These are phyloP conservation scores for Festucalex cinctus DNA, from an alignment of 2,113 vertebrate species.

Conservation along the genomic window DNA sequence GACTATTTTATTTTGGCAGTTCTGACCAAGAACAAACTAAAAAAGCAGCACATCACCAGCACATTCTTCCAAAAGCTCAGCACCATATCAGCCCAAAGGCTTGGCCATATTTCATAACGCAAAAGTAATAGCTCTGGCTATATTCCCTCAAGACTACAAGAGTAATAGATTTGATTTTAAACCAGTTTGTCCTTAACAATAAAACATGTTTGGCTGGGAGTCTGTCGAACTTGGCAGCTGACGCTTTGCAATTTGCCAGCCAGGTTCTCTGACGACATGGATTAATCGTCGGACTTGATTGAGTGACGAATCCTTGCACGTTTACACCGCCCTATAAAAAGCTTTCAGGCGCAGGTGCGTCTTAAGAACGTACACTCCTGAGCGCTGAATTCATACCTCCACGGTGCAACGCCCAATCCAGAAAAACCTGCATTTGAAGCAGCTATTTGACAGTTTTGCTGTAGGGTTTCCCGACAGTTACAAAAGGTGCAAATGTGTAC, in stretches of 20 bases:
- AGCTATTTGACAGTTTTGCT: neutral
- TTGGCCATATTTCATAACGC: neutral
- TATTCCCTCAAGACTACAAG: neutral
- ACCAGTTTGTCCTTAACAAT: neutral
- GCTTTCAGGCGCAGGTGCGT: neutral
- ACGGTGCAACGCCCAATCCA: neutral
- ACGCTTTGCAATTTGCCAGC: neutral
- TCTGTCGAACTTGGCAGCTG: neutral
- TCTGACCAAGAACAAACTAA: neutral
- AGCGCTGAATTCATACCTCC: neutral
- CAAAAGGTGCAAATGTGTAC: neutral
- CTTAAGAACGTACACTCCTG: neutral
- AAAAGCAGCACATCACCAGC: neutral
- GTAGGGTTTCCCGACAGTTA: neutral
- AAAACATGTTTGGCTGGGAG: neutral
- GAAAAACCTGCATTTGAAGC: neutral
- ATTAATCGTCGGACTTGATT: neutral
- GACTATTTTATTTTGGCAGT: conserved; percentile 3
- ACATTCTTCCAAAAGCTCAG: neutral
- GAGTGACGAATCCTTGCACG: neutral
- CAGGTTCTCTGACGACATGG: neutral
- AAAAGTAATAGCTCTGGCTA: neutral
- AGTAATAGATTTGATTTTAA: neutral
- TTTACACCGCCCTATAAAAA: neutral
- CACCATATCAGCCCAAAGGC: neutral